phyloP scores from a whole-genome alignment of 2,797 vertebrate genomes.

The Botia almorhae region DNA sequence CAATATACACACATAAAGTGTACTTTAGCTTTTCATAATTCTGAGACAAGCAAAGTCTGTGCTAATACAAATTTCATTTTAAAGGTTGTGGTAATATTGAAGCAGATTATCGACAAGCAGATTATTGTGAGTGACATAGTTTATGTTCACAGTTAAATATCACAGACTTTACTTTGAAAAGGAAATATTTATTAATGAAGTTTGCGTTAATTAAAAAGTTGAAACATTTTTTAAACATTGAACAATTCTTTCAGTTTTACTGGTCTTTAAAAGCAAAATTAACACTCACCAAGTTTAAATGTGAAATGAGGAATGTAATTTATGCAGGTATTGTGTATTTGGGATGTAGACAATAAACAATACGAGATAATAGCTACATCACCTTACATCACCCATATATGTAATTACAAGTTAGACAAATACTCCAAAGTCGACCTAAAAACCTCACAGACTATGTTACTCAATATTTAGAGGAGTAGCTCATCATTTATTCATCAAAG shows the following conservation, averaged over 20 bases:
- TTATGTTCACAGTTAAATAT: constrained; percentile 14
- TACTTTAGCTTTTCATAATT: constrained; percentile 46
- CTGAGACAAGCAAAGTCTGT: constrained; percentile 45
- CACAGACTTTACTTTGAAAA: neutral
- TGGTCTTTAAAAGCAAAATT: neutral
- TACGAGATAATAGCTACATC: constrained; percentile 6
- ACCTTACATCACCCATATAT: constrained; percentile 12
- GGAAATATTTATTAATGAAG: neutral
- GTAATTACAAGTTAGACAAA: constrained; percentile 8
- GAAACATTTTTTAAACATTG: too few species aligned
- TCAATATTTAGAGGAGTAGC: constrained; percentile 67
- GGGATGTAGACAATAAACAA: constrained; percentile 16
- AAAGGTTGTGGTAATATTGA: constrained; percentile 48
- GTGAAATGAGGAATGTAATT: neutral
- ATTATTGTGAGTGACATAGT: constrained; percentile 13
- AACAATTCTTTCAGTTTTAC: neutral
- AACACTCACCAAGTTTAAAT: too few species aligned
- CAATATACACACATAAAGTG: constrained; percentile 30
- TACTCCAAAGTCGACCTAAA: constrained; percentile 17
- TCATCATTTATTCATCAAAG: constrained; percentile 72
- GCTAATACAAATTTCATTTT: constrained; percentile 52
- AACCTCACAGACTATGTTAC: constrained; percentile 47
- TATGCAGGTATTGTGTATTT: neutral
- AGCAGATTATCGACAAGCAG: neutral
- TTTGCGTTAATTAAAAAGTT: neutral